phyloP scores from a whole-genome alignment of 2,113 vertebrate species.

The Alectura lathami region DNA sequence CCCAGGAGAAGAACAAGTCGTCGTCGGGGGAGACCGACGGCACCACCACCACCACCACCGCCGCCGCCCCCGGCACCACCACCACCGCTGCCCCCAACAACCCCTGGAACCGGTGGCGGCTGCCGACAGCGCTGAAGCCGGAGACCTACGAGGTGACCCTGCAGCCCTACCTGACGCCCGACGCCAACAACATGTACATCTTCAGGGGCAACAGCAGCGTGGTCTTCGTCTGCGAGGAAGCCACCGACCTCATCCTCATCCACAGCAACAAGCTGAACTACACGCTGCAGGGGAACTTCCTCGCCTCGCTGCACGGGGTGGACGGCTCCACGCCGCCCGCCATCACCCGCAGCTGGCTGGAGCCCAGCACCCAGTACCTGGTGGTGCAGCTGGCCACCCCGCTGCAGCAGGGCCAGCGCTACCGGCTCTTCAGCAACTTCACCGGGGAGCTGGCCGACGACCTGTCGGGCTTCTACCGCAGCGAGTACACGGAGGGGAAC shows the following conservation, averaged over 20 bases:
- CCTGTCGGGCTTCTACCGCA: slow-evolving; percentile 92
- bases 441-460: slow-evolving; percentile 88
- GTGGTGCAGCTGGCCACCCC: slow-evolving; percentile 74
- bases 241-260: slow-evolving; percentile 86
- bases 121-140: slow-evolving; percentile 80
- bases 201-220: slow-evolving; percentile 84
- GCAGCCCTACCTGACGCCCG: slow-evolving; percentile 78
- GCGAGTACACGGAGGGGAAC: slow-evolving; percentile 80
- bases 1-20: slow-evolving; percentile 79
- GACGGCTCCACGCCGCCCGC: background rate
- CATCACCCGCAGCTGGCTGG: slow-evolving; percentile 72
- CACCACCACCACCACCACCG: background rate
- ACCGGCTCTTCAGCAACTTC: slow-evolving; percentile 80
- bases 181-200: slow-evolving; percentile 68
- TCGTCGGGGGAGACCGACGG: rapidly evolving
- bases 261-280: slow-evolving; percentile 90
- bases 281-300: slow-evolving; percentile 37
- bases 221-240: slow-evolving; percentile 76
- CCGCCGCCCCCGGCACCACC: background rate
- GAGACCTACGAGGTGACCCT: slow-evolving; percentile 80
- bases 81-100: background rate
- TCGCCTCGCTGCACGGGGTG: background rate
- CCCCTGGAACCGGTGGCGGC: slow-evolving; percentile 83
- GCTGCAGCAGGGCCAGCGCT: slow-evolving; percentile 60
- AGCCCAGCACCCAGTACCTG: slow-evolving; percentile 81